phyloP scores from a whole-genome alignment of 1,140 invertebrate genomes.

The Venturia canescens region DNA sequence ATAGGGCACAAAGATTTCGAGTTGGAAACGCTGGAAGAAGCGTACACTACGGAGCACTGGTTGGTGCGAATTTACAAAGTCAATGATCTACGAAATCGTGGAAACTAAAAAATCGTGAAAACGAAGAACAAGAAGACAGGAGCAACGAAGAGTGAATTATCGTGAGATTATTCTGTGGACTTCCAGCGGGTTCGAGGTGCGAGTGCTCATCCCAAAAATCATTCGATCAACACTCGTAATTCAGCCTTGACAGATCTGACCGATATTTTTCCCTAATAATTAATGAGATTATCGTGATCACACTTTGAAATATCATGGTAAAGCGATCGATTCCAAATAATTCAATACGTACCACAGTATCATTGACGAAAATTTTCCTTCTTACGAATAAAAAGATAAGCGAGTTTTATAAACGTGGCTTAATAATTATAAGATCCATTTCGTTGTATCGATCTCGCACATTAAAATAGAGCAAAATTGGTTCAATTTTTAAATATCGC shows the following conservation, averaged over 20 bases:
- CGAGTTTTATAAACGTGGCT: neutral
- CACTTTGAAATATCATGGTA: neutral
- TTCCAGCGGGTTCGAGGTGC: constrained; percentile 21
- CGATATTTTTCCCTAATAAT: constrained; percentile 35
- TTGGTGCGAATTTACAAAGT: constrained; percentile 97
- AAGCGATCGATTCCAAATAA: constrained; percentile 20
- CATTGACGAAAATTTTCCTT: constrained; percentile 7
- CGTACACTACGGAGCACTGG: constrained; percentile 97
- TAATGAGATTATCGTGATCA: neutral
- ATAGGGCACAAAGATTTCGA: constrained; percentile 98
- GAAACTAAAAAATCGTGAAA: constrained; percentile 68
- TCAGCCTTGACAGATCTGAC: constrained; percentile 33
- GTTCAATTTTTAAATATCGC: neutral
- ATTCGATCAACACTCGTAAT: constrained; percentile 1
- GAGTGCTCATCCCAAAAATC: neutral
- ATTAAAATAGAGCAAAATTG: neutral
- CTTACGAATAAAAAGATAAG: constrained; percentile 7
- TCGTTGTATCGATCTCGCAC: constrained; percentile 11
- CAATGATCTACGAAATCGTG: constrained; percentile 91
- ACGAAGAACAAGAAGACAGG: constrained; percentile 19
- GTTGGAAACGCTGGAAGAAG: constrained; percentile 93
- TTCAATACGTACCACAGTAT: constrained; percentile 34
- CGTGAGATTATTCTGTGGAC: constrained; percentile 13
- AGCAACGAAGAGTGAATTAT: constrained; percentile 30
- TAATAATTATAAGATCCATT: neutral